Base-by-base conservation (phyloP, 2,113 vertebrate species). In the Otus sunia region DNA sequence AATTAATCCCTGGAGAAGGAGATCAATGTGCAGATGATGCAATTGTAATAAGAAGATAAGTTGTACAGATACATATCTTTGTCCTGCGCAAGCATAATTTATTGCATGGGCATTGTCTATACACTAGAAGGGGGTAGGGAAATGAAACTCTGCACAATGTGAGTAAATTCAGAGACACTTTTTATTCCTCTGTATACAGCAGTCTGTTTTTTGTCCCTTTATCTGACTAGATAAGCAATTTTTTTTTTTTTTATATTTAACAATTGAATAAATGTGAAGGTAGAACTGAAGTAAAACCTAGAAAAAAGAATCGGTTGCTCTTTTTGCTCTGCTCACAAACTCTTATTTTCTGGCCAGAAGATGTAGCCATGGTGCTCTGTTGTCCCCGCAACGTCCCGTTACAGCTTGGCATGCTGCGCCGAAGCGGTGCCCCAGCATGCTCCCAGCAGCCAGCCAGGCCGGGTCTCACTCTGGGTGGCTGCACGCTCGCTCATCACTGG, bases 1-100 rank as follows among this genome's bases (percentile, higher is more conserved):
- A 93, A 96, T 69, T 92, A 94, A 79, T 94, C 55, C 69, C 50
- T 5, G 7, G 45, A 64, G 85, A 86, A 86, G 81, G 72, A 92
- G 85, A 92, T 96, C 94, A 91, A 72, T 86, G 67, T 64, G 71
- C 63, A 79, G 82, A 90, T 92, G 69, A 95, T 88, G 62, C 83
- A 55, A 62, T 76, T 85, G 41, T 86, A 87, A 76, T 66, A 85
- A 19, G 90, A 71, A 88, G 83, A 53, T 87, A 90, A 96, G 58
- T 78, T 95, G 67, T 66, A 62, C 25, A 73, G 83, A 76, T 91
- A 82, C 37, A 15, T 91, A 90, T 92, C 74, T 91, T 88, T 49
- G 60, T 79, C 87, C 81, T 67, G 66, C 3, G 3, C 55, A 39
- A 50, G 41, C 50, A 67, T 82, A 86, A 95, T 92, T 89, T 94